Base-by-base conservation (phyloP, 2,797 vertebrate genomes). In the Hydrolagus colliei region DNA sequence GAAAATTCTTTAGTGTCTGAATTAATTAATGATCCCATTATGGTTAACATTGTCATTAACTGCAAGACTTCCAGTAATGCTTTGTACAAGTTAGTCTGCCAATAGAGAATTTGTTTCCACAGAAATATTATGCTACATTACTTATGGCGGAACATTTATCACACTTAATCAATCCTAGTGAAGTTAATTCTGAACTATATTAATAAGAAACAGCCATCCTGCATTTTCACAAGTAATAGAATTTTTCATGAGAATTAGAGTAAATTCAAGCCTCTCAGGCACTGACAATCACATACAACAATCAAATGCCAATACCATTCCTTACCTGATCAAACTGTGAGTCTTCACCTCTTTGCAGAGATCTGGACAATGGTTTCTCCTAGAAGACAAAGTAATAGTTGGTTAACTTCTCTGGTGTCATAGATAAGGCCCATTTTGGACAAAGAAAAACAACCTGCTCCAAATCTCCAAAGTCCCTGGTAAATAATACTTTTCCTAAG, bases 301-400 rank as follows among this genome's bases (percentile, higher is more conserved):
- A 52, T 52, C 41, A 52, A 52, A 52, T 52, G 41, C 41, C 41
- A 52, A n/a, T 61, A 79, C 5, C 86, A 68, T 18, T 76, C 27
- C 93, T 89, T 91, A 99, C 98, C 97, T 99, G 98, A 93, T 99
- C 98, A 96, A 99, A 99, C 93, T 99, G 98, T 93, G 97, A 93
- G 94, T 99, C 98, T 95, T 99, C 98, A 89, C 98, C 98, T 94
- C 98, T 96, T 91, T 99, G 98, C 87, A 99, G 97, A 89, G 98
- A 99, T 92, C 97, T 94, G 89, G 98, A 99, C 91, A 99, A 93
- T 2, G 92, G 96, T 90, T 99, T 99, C 94, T 99, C 98, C 98
- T 99, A 89, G 71, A 52, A 87, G 22, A 85, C 27, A 62, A 72
- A 87, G 87, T 85, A 85, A 88, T 73, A 73, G 75, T 72, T 0